Evolutionary conservation across 2,113 vertebrate species (phyloP), one percentile per base, ranked within the genome.

Genomic region (Salminus brasiliensis): DNA sequence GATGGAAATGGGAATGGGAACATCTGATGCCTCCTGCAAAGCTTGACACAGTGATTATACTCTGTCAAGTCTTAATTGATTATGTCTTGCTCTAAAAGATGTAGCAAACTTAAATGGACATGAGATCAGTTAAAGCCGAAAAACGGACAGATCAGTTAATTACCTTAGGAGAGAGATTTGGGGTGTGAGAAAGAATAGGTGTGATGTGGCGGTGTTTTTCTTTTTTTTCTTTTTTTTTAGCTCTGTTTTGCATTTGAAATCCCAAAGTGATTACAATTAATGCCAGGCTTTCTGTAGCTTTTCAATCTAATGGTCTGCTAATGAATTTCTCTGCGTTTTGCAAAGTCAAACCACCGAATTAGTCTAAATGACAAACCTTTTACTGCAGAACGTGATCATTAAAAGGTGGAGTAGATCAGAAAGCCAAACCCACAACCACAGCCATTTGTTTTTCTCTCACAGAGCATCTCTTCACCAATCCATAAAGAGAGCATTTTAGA

Each of bases 51-150:
- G 60, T 80, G 67, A 83, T 83, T 83, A 76, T 29, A 59, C 49
- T 67, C 5, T 72, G 82, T 80, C 82, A 80, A 25, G 77, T 34
- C 29, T 60, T 76, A 76, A 76, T 80, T 80, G 59, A 73, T 76
- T 72, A 77, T 67, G 13, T 60, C 49, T 29, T 27, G 21, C 21
- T 52, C 49, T 47, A 57, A 39, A 65, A 79, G 62, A 79, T 4
- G 18, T 39, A 74, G 60, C 32, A 67, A 79, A 79, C 72, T 36
- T 25, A 59, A 57, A 62, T 36, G 34, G 60, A 53, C 69, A 18
- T 15, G 13, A 6, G 12, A 63, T 66, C 69, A 47, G 23, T 43
- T 41, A 49, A 49, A 73, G 57, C 72, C 43, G 49, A 52, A 29
- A 34, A 21, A 72, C 23, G 57, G 73, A 71, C 18, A 72, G 55